phyloP scores from a whole-genome alignment of 2,797 vertebrate species.

The Lithobates pipiens region DNA sequence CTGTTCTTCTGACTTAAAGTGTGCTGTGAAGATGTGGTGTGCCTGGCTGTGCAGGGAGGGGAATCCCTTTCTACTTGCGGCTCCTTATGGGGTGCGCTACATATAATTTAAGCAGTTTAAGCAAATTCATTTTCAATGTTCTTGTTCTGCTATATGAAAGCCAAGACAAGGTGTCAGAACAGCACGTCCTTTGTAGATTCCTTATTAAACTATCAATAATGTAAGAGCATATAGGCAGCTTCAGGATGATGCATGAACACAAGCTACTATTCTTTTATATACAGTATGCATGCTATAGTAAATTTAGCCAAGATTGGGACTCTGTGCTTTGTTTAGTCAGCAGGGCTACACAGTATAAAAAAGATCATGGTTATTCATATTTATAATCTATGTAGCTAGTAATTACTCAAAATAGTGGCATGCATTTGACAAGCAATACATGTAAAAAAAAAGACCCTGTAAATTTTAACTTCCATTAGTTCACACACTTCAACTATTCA shows the following conservation, averaged over 20 bases:
- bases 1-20: too few species aligned
- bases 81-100: too few species aligned
- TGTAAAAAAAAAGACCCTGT: not conserved
- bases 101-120: too few species aligned
- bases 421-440: not conserved
- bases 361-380: not conserved
- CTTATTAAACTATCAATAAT: not conserved
- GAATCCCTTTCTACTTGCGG: too few species aligned
- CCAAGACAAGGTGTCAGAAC: not conserved
- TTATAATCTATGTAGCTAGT: not conserved
- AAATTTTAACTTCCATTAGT: not conserved
- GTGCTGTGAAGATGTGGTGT: too few species aligned
- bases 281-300: not conserved
- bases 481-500: not conserved
- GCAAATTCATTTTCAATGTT: not conserved
- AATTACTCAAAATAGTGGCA: not conserved
- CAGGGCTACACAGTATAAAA: not conserved
- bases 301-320: not conserved
- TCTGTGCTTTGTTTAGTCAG: not conserved
- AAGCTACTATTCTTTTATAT: not conserved
- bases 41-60: too few species aligned
- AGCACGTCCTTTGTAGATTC: not conserved
- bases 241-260: not conserved
- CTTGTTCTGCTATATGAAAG: not conserved
- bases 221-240: not conserved